These are phyloP conservation scores for Anodontia alba DNA, from an alignment of 2,888 invertebrate species.

Conservation along the genomic window DNA sequence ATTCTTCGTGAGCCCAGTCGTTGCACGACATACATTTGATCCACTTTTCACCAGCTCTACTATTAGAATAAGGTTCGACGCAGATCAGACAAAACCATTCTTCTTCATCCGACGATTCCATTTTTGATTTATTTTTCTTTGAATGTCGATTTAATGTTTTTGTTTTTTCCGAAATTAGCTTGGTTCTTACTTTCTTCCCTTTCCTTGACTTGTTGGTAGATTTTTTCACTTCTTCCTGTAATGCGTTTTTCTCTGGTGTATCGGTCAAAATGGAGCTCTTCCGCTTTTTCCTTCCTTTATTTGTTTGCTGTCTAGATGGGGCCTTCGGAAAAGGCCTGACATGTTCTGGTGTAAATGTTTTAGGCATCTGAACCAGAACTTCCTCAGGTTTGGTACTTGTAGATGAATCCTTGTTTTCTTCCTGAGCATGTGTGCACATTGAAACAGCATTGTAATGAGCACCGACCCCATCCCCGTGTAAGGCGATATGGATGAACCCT, in stretches of 20 bases:
- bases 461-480: too few species aligned
- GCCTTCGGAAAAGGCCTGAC: not conserved
- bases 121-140: not conserved
- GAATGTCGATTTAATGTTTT: not conserved
- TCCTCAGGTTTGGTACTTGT: too few species aligned
- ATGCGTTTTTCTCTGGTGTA: not conserved
- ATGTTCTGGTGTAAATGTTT: not conserved
- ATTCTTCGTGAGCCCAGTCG: not conserved
- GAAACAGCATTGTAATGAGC: too few species aligned
- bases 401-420: too few species aligned
- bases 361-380: not conserved
- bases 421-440: too few species aligned
- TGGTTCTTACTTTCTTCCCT: not conserved
- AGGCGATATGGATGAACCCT: too few species aligned
- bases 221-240: not conserved
- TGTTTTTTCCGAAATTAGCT: not conserved
- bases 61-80: not conserved
- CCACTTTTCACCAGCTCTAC: not conserved
- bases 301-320: not conserved
- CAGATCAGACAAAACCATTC: not conserved
- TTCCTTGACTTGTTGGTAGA: not conserved
- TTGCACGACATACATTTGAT: not conserved
- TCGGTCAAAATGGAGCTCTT: not conserved
- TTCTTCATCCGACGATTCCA: not conserved
- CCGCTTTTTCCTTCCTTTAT: not conserved